Percentiles rank a stretch among this genome's conserved stretches.
Conservation (phyloP, 2,888 invertebrate species). For the Phyllotreta cruciferae region DNA sequence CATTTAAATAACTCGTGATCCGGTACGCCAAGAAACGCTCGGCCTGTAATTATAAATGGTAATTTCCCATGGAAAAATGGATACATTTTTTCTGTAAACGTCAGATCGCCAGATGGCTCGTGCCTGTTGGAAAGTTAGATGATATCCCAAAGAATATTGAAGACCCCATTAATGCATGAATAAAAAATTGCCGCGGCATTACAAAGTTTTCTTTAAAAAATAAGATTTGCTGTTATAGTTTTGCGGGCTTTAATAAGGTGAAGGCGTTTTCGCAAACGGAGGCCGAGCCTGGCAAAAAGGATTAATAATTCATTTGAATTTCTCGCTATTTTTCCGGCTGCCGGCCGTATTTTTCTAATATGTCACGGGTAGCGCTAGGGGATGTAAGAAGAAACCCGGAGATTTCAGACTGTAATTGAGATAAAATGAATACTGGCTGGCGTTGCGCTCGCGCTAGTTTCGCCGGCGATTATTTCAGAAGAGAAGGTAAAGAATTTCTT, state of each 20-base stretch:
- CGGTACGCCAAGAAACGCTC: conserved; percentile 28
- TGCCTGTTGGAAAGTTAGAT: conserved; percentile 18
- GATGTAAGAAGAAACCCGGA: background rate
- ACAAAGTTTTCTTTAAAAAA: too few relatives aligned
- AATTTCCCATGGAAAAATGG: conserved; percentile 18
- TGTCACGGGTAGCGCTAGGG: conserved; percentile 14
- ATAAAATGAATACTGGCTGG: conserved; percentile 5
- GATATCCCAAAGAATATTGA: background rate
- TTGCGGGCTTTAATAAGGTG: too few relatives aligned
- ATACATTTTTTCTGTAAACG: conserved; percentile 14
- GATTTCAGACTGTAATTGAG: conserved; percentile 12
- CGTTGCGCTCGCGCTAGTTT: background rate
- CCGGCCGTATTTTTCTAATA: conserved; percentile 20
- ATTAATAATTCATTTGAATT: conserved; percentile 27
- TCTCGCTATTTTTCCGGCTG: conserved; percentile 22
- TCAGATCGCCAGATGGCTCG: conserved; percentile 25
- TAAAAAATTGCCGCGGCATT: too few relatives aligned
- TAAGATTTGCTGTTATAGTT: too few relatives aligned
- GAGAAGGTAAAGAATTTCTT: too few relatives aligned
- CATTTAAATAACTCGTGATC: conserved; percentile 31
- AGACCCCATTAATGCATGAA: too few relatives aligned
- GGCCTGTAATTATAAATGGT: conserved; percentile 32
- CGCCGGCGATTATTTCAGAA: too few relatives aligned
- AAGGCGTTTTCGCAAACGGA: too few relatives aligned
- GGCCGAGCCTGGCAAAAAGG: conserved; percentile 4